Evolutionary conservation across 2,888 invertebrate species (phyloP), one percentile per base, ranked within the genome.

Genomic region (Apamea crenata): DNA sequence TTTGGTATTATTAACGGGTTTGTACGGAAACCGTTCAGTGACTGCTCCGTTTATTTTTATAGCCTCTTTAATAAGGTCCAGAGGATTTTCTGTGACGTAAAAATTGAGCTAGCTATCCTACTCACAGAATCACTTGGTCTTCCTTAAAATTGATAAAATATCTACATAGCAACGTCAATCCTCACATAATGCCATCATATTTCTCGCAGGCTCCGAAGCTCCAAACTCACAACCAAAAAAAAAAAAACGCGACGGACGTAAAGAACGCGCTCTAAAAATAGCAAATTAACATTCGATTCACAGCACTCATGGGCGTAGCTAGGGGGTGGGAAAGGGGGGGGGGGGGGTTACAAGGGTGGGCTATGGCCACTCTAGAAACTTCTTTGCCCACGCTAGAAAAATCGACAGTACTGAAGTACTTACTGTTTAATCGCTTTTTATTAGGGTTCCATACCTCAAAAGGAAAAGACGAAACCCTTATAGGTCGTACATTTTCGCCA

Each of bases 151-250:
- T 47, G 0, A 8, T 14, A 29, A 21, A 69, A 21, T 29, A 21
- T 29, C 10, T 53, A 53, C 4, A 25, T 70, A 32, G 32, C 25
- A 50, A 74, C 3, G 6, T 29, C 29, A 61, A 29, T 6, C 0
- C 21, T 12, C 2, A 50, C 29, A 18, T 40, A 12, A 21, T 53
- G 36, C 32, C 1, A 40, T 40, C 1, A 4, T 36, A 18, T 53
- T 40, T 71, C n/a, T 16, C 18, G 21, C 50, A 74, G 74, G 74
- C 72, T 18, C 70, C 32, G 18, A n/a, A 63, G 21, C 32, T 32
- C 32, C 2, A 32, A 32, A 32, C 5, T n/a, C 29, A 32, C 18
- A 18, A 63, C 63, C 3, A n/a, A n/a, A n/a, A n/a, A n/a, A n/a
- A n/a, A n/a, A n/a, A n/a, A n/a, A n/a, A n/a, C n/a, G n/a, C n/a